phyloP scores from a whole-genome alignment of 2,113 vertebrate species.

The Brachyhypopomus gauderio region DNA sequence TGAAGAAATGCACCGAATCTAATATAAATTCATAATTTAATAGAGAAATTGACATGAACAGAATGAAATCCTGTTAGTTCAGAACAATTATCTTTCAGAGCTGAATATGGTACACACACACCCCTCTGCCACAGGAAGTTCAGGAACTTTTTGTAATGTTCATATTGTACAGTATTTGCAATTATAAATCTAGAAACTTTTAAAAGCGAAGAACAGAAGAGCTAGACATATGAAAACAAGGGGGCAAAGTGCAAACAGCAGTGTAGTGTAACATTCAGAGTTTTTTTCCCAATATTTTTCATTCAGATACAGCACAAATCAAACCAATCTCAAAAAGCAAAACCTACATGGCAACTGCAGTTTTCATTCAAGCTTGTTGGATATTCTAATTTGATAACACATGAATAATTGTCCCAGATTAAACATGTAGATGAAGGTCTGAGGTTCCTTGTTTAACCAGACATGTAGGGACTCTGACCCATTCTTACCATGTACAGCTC shows the following conservation, averaged over 20 bases:
- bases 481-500: background rate
- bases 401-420: background rate
- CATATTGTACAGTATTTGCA: constrained; percentile 6
- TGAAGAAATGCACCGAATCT: no score
- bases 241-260: background rate
- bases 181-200: background rate
- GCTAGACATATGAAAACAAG: background rate
- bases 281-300: background rate
- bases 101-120: constrained; percentile 19
- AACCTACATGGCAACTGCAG: background rate
- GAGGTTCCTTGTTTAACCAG: background rate
- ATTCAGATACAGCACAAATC: background rate
- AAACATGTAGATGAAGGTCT: background rate
- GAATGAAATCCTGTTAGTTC: constrained; percentile 10
- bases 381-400: background rate
- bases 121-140: background rate
- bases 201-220: background rate
- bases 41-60: constrained; percentile 16
- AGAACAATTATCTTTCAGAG: constrained; percentile 9
- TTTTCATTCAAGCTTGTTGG: background rate
- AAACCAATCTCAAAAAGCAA: constrained; percentile 2
- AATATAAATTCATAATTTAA: constrained; percentile 41
- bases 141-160: background rate
- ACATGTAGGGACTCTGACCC: background rate
- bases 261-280: background rate